These are phyloP conservation scores for Pica pica DNA, from an alignment of 2,113 vertebrate genomes.

Conservation along the genomic window DNA sequence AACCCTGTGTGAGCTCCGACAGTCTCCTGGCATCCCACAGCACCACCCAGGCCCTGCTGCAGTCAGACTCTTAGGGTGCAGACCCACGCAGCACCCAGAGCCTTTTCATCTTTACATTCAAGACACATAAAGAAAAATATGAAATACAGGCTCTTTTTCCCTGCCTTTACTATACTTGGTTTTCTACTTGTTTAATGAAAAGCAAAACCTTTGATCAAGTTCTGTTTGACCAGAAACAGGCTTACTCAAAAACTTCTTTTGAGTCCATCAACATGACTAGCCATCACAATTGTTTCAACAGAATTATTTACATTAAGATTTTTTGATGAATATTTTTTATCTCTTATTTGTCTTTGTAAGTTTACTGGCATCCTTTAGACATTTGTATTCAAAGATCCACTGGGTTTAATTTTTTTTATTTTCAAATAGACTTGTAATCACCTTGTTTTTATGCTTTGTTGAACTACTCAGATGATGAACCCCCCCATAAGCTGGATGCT, in stretches of 20 bases:
- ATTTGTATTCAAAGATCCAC: not conserved
- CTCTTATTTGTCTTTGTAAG: not conserved
- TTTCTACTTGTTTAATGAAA: not conserved
- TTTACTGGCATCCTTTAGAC: not conserved
- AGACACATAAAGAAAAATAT: not conserved
- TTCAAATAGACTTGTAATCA: not conserved
- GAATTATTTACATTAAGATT: not conserved
- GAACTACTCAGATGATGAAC: not conserved
- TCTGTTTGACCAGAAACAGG: not conserved
- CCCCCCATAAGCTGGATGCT: too few relatives aligned
- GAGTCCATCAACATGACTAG: not conserved
- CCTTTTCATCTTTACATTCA: too few relatives aligned
- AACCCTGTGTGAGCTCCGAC: fast-evolving
- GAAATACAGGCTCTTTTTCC: fast-evolving
- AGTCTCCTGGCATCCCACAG: not conserved
- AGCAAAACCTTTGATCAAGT: not conserved
- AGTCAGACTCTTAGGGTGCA: fast-evolving
- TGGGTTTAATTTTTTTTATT: not conserved
- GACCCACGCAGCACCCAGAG: not conserved
- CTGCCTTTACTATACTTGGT: not conserved
- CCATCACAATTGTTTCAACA: not conserved
- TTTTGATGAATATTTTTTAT: not conserved
- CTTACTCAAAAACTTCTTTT: not conserved
- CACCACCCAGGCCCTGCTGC: not conserved
- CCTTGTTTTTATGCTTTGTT: not conserved